phyloP scores from a whole-genome alignment of 2,113 vertebrate genomes.

The Pluvianellus socialis region DNA sequence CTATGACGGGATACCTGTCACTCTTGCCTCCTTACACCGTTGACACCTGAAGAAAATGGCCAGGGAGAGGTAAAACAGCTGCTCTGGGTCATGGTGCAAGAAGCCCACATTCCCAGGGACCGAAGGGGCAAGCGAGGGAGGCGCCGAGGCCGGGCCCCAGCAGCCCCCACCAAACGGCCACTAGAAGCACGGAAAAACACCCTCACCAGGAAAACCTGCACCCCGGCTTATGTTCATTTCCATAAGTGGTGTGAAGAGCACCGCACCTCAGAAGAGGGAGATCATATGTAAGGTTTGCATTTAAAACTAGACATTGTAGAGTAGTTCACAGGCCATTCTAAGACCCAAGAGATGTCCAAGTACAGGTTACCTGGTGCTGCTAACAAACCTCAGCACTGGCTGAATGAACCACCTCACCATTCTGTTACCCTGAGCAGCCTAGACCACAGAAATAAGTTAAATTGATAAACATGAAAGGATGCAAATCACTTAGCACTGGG shows the following conservation, averaged over 20 bases:
- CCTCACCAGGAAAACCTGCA: neutral
- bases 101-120: neutral
- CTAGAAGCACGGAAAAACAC: neutral
- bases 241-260: neutral
- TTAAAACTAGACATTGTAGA: neutral
- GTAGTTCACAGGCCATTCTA: slow-evolving; percentile 70
- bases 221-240: neutral
- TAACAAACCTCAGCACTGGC: slow-evolving; percentile 75
- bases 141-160: neutral
- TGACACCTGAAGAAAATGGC: neutral
- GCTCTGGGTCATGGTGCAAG: too few species aligned
- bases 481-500: neutral
- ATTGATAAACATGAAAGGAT: neutral
- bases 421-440: slow-evolving; percentile 53
- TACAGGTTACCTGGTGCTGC: slow-evolving; percentile 72
- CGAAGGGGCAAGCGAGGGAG: too few species aligned
- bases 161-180: neutral
- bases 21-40: neutral
- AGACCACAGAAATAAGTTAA: slow-evolving; percentile 59
- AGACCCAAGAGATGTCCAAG: slow-evolving; percentile 66
- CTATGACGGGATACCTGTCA: too few species aligned
- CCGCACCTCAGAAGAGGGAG: neutral
- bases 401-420: slow-evolving; percentile 70
- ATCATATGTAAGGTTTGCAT: fast-evolving
- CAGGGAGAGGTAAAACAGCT: neutral